These are phyloP conservation scores for Chitala chitala DNA, from an alignment of 2,113 vertebrate species.

Conservation along the genomic window DNA sequence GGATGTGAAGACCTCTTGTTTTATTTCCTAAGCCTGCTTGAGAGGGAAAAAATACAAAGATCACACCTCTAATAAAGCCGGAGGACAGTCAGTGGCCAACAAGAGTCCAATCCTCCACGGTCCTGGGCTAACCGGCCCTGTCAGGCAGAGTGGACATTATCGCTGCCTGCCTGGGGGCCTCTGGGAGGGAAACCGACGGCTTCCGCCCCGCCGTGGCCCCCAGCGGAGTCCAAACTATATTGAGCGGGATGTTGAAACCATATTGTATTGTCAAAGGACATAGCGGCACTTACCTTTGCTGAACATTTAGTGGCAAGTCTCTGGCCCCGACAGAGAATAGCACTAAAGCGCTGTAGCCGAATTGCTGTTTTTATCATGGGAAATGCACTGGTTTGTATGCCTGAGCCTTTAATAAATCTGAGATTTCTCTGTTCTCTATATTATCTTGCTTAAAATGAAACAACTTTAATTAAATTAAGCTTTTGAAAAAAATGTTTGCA, in stretches of 20 bases:
- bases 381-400: conserved; percentile 68
- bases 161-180: conserved; percentile 60
- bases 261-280: conserved; percentile 82
- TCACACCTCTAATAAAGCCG: conserved; percentile 16
- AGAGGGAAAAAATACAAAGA: conserved; percentile 1
- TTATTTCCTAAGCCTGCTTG: neutral
- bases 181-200: conserved; percentile 61
- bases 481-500: too few relatives aligned
- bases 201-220: conserved; percentile 50
- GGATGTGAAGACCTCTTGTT: neutral
- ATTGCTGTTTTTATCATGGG: conserved; percentile 69
- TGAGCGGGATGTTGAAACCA: conserved; percentile 72
- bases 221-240: conserved; percentile 63
- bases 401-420: conserved; percentile 50
- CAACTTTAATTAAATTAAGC: too few relatives aligned
- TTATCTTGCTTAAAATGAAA: too few relatives aligned
- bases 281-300: conserved; percentile 77
- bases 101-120: conserved; percentile 23
- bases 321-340: conserved; percentile 79
- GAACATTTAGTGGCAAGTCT: conserved; percentile 79
- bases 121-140: conserved; percentile 38
- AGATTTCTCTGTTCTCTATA: conserved; percentile 41
- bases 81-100: neutral
- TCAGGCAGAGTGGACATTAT: conserved; percentile 47
- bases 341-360: conserved; percentile 76